These are phyloP conservation scores for Watersipora subatra DNA, from an alignment of 1,140 invertebrate species.

Conservation along the genomic window DNA sequence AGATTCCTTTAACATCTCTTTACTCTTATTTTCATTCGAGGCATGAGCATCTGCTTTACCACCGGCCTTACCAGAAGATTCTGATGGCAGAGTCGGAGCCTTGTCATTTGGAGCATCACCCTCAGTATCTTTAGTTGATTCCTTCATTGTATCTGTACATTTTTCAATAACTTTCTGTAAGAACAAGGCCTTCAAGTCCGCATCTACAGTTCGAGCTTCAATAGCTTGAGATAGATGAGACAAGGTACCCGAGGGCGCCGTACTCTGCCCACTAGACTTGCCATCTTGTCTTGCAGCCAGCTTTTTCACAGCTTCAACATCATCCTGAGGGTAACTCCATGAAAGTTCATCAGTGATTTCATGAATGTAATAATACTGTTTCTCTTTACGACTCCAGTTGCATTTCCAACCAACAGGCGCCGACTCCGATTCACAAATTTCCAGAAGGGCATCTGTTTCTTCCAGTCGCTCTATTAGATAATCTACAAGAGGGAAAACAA, in stretches of 20 bases:
- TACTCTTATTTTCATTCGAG: too few species aligned
- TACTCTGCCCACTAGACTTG: background rate
- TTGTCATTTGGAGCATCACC: background rate
- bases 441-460: slow-evolving; percentile 38
- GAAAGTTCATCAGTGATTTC: slow-evolving; percentile 46
- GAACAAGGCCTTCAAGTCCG: background rate
- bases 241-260: background rate
- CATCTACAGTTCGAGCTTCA: background rate
- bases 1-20: too few species aligned
- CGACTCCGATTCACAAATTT: slow-evolving; percentile 47
- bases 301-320: background rate
- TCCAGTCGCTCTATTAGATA: slow-evolving; percentile 51
- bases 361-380: slow-evolving; percentile 56
- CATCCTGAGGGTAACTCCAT: slow-evolving; percentile 52
- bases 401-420: slow-evolving; percentile 56
- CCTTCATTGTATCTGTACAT: background rate
- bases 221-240: background rate
- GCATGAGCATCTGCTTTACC: too few species aligned
- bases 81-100: too few species aligned
- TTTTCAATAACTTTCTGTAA: background rate
- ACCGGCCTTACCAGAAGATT: too few species aligned
- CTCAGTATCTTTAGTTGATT: background rate
- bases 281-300: background rate
- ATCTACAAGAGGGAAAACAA: too few species aligned
- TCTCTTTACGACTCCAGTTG: slow-evolving; percentile 63